Evolutionary conservation across 2,888 invertebrate genomes (phyloP).

Genomic region (Sipha maydis): DNA sequence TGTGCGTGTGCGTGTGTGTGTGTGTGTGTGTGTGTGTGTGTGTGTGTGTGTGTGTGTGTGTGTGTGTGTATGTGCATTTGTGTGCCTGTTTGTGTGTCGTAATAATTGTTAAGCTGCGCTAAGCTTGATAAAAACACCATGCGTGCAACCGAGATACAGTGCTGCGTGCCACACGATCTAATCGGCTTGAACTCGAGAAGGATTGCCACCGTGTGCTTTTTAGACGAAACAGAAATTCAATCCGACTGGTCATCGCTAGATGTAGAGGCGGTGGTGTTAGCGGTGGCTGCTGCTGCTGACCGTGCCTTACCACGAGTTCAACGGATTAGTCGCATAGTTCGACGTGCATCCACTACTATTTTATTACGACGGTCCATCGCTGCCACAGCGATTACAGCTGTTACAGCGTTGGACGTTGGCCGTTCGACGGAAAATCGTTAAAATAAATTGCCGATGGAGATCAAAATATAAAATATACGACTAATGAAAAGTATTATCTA

Average conservation of each 20-base stretch:
- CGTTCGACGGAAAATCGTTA: constrained; percentile 1
- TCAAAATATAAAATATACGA: neutral
- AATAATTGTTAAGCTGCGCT: neutral
- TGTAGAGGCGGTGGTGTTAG: too few species aligned
- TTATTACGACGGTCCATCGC: constrained; percentile 22
- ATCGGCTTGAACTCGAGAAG: constrained; percentile 11
- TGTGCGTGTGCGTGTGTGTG: neutral
- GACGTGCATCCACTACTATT: constrained; percentile 40
- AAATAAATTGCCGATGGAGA: constrained; percentile 26
- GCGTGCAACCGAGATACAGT: neutral
- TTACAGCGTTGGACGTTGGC: neutral
- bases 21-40: too few species aligned
- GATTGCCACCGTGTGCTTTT: neutral
- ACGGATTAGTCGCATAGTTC: constrained; percentile 32
- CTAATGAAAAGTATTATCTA: neutral
- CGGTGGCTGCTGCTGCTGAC: neutral
- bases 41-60: too few species aligned
- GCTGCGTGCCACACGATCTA: neutral
- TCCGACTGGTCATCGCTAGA: constrained; percentile 26
- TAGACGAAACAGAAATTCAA: constrained; percentile 24
- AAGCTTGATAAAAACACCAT: neutral
- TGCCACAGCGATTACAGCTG: neutral
- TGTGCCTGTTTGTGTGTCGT: neutral
- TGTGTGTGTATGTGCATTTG: neutral
- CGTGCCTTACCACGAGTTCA: constrained; percentile 42